Base-by-base conservation (phyloP, 2,113 vertebrate species). In the Mystacornis crossleyi region DNA sequence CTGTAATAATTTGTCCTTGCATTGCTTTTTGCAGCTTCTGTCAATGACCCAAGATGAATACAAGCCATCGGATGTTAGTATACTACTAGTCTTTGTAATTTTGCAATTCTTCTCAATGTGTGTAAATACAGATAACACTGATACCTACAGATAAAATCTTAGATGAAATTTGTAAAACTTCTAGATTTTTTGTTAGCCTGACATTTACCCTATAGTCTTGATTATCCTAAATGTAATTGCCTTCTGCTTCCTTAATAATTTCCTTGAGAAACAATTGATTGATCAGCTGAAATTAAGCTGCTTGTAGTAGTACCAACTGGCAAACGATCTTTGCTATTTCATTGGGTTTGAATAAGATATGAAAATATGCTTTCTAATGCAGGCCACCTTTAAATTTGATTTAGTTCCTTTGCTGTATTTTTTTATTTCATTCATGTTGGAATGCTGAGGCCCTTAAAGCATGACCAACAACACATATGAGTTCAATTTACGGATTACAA, bases 1-100 rank as follows among this genome's bases (percentile, higher is more conserved):
- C 94, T 92, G 79, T 98, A 98, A 98, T 98, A 90, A 96, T 93
- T 96, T 97, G 31, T 98, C 96, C 93, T 97, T 93, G 86, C 97
- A 91, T 98, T 99, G 95, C 97, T 95, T 98, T 98, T 98, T 98
- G 92, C 98, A 99, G 99, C 99, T 99, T 93, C 98, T 99, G 89
- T 99, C 99, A 97, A 95, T 99, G 98, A 99, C 99, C 90, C 99
- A 98, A 98, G 99, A 99, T 96, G 99, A 99, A 97, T 99, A 99
- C 99, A 99, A 99, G 97, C 98, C 99, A 67, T 98, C 98, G 57
- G 99, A 99, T 98, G 99, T 99, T 99, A 99, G 99, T 98, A 98
- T 98, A 97, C 93, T 93, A 82, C 97, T 95, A 97, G 65, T 97
- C 72, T 94, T 97, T 95, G 65, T 93, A 40, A 60, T 89, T 89